Evolutionary conservation across 1,140 invertebrate species (phyloP).

Genomic region (Drosophila sp.): DNA sequence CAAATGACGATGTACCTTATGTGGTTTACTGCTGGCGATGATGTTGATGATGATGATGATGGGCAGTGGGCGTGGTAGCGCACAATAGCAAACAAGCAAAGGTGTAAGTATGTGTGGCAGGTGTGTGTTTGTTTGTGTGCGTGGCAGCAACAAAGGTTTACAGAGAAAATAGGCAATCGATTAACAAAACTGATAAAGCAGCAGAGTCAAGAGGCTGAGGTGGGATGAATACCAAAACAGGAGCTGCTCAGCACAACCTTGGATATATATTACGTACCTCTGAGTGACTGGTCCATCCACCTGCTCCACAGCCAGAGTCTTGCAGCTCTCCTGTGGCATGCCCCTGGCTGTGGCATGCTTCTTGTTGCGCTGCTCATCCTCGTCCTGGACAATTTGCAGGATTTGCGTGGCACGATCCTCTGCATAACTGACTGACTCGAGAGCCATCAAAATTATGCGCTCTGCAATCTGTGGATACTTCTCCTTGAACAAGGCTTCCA

Average conservation of each 20-base stretch:
- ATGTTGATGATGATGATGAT: slow-evolving; percentile 53
- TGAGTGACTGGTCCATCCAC: slow-evolving; percentile 43
- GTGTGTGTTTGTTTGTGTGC: slow-evolving; percentile 23
- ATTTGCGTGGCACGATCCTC: slow-evolving; percentile 92
- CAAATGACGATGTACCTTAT: slow-evolving; percentile 65
- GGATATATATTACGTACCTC: slow-evolving; percentile 42
- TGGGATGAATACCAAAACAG: slow-evolving; percentile 24
- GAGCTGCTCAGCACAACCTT: slow-evolving; percentile 3
- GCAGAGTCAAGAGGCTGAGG: slow-evolving; percentile 29
- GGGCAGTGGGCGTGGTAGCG: slow-evolving; percentile 32
- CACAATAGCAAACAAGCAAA: slow-evolving; percentile 65
- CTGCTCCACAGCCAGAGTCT: slow-evolving; percentile 36
- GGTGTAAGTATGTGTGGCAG: slow-evolving; percentile 32
- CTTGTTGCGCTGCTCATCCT: slow-evolving; percentile 84
- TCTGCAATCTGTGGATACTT: slow-evolving; percentile 91
- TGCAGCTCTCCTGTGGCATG: slow-evolving; percentile 30
- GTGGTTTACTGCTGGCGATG: slow-evolving; percentile 56
- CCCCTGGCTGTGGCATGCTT: slow-evolving; percentile 37
- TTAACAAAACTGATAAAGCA: slow-evolving; percentile 73
- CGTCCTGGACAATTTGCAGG: slow-evolving; percentile 89
- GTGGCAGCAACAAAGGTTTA: slow-evolving; percentile 77
- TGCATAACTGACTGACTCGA: slow-evolving; percentile 94
- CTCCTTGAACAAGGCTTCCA: slow-evolving; percentile 89
- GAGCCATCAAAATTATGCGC: slow-evolving; percentile 91
- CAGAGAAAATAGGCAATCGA: slow-evolving; percentile 76